Base-by-base conservation (phyloP, 2,888 invertebrate species). In the Sipha maydis region DNA sequence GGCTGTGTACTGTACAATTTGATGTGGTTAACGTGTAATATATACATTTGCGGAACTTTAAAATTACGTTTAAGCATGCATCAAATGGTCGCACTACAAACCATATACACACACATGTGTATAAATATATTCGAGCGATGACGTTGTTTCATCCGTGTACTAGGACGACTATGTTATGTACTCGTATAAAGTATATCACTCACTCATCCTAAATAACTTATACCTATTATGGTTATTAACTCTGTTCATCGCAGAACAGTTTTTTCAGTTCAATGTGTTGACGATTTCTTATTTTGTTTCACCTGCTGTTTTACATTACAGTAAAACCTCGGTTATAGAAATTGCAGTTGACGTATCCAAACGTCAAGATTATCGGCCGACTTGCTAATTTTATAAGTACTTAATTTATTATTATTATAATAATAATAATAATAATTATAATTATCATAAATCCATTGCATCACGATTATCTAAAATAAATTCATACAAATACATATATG, bases 41-140 rank as follows among this genome's bases (percentile, higher is more conserved):
- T 61, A 67, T 80, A 80, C 67, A 80, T 69, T 82, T 82, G 28
- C 21, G 25, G n/a, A 28, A 82, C 21, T 69, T 69, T 69, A 69
- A 69, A 82, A 82, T 82, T 82, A 82, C 82, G 21, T 17, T 21
- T 31, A 28, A 28, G 21, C 82, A 82, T 69, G 69, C 69, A 69
- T 69, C 41, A 41, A 69, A 69, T 5, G 14, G 17, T 48, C 38
- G 25, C 25, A 19, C 38, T 11, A 34, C 34, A 34, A 34, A 34
- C 34, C 38, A 3, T 25, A 73, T 1, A 25, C 3, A 28, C 28
- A 69, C 69, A 28, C 7, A 4, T 61, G 21, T 25, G 0, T 21
- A 21, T 61, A 61, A 25, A 25, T 5, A 61, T 14, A 48, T 48
- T 48, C 48, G 14, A 25, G 61, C 2, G 21, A 25, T 25, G 25